Percentiles rank a stretch among this genome's conserved stretches.
Conservation (phyloP, 2,888 invertebrate genomes). For the Plagiodera versicolora region DNA sequence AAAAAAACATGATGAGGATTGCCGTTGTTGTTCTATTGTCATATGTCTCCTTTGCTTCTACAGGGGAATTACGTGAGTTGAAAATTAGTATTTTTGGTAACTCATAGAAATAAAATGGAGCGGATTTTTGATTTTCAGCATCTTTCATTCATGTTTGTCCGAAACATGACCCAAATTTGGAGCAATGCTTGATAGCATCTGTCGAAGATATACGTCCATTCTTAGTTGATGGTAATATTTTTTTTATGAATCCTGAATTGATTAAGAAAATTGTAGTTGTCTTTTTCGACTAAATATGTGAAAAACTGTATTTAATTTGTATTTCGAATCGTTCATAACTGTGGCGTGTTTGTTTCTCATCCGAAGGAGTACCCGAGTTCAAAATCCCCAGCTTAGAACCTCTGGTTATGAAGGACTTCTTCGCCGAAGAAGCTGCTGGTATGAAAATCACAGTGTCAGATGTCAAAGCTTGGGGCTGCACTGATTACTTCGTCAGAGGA, state of each 20-base stretch:
- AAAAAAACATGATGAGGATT: slow-evolving; percentile 11
- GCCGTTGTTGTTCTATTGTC: not conserved
- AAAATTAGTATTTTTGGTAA: not conserved
- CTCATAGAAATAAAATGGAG: not conserved
- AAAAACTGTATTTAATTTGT: too few species aligned
- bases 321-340: too few species aligned
- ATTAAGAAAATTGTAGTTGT: too few species aligned
- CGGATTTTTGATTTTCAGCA: slow-evolving; percentile 52
- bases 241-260: too few species aligned
- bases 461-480: slow-evolving; percentile 58
- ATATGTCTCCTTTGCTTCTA: not conserved
- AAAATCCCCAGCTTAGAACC: slow-evolving; percentile 63
- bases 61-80: slow-evolving; percentile 29
- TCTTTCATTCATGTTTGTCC: slow-evolving; percentile 61
- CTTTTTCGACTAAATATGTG: too few species aligned
- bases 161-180: slow-evolving; percentile 56
- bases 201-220: slow-evolving; percentile 57
- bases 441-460: slow-evolving; percentile 54
- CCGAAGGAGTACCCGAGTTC: slow-evolving; percentile 57
- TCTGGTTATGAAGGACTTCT: slow-evolving; percentile 56
- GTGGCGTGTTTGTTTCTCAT: not conserved
- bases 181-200: slow-evolving; percentile 55
- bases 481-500: slow-evolving; percentile 56
- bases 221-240: slow-evolving; percentile 54
- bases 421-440: slow-evolving; percentile 55